A percentile compares a stretch with the other conserved stretches of the same genome.
These are phyloP conservation scores for Cephalophus harveyi DNA, from an alignment of 2,113 vertebrate genomes.

Conservation along the genomic window DNA sequence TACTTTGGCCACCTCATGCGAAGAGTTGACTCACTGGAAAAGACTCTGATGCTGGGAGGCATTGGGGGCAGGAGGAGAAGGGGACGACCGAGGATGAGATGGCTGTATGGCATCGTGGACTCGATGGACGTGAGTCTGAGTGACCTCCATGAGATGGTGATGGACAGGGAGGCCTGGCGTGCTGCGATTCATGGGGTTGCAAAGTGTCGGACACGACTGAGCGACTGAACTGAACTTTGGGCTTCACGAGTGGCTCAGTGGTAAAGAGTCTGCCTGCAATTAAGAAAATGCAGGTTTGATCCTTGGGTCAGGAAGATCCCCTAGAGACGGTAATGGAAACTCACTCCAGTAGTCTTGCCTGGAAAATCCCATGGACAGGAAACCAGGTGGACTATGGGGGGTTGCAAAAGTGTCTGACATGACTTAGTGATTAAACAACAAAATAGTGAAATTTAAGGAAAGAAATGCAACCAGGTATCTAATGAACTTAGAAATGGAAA, in stretches of 20 bases:
- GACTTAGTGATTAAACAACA: background rate
- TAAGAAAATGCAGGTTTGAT: background rate
- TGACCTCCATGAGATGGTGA: background rate
- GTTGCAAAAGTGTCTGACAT: background rate
- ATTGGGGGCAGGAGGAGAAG: no score
- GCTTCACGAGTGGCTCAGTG: background rate
- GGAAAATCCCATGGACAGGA: background rate
- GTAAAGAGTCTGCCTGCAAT: background rate
- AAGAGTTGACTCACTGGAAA: no score
- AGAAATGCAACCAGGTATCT: background rate
- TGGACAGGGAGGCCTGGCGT: background rate
- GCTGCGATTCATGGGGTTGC: background rate
- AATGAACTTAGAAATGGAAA: slow-evolving; percentile 17
- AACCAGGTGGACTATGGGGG: background rate
- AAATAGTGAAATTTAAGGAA: background rate
- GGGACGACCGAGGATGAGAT: no score
- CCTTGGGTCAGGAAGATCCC: background rate
- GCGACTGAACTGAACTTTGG: background rate
- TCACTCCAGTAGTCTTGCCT: background rate
- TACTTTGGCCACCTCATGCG: no score
- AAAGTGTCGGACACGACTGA: background rate
- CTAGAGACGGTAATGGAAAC: background rate
- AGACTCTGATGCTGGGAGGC: no score
- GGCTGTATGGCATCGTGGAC: no score
- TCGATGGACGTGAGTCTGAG: background rate